Evolutionary conservation across 1,140 invertebrate genomes (phyloP).

Genomic region (Drosophila melanica): DNA sequence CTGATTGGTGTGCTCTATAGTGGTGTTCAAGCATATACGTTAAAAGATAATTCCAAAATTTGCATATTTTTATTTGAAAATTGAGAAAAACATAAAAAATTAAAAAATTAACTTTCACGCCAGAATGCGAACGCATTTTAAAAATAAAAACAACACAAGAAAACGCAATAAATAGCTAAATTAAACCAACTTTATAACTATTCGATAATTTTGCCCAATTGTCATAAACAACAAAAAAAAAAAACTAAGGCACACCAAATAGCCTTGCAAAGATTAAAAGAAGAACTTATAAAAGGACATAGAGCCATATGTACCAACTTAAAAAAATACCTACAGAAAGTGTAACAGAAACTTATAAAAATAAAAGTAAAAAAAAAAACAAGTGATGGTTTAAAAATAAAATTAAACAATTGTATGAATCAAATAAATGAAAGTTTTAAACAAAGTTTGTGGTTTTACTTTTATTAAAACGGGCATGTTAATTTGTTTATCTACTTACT

Average conservation of each 20-base stretch:
- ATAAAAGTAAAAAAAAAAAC: conserved; percentile 42
- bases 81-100: conserved; percentile 40
- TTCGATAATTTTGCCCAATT: conserved; percentile 58
- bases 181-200: conserved; percentile 39
- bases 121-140: conserved; percentile 52
- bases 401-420: conserved; percentile 70
- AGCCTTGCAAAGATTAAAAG: conserved; percentile 64
- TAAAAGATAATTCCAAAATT: conserved; percentile 14
- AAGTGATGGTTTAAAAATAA: conserved; percentile 66
- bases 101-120: conserved; percentile 54
- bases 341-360: conserved; percentile 48
- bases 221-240: conserved; percentile 47
- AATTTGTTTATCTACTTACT: background rate
- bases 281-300: conserved; percentile 57
- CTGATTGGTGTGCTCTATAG: conserved; percentile 10
- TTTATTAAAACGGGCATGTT: background rate
- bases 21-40: conserved; percentile 1
- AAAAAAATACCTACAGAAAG: conserved; percentile 28
- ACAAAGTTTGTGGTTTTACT: conserved; percentile 5
- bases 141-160: conserved; percentile 40
- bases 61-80: conserved; percentile 42
- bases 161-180: conserved; percentile 48
- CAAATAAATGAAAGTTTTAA: conserved; percentile 82
- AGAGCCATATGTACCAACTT: conserved; percentile 31
- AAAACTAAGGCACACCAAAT: conserved; percentile 70